Conservation (phyloP, 2,113 vertebrate species). For the Ptilorrhoa leucosticta region DNA sequence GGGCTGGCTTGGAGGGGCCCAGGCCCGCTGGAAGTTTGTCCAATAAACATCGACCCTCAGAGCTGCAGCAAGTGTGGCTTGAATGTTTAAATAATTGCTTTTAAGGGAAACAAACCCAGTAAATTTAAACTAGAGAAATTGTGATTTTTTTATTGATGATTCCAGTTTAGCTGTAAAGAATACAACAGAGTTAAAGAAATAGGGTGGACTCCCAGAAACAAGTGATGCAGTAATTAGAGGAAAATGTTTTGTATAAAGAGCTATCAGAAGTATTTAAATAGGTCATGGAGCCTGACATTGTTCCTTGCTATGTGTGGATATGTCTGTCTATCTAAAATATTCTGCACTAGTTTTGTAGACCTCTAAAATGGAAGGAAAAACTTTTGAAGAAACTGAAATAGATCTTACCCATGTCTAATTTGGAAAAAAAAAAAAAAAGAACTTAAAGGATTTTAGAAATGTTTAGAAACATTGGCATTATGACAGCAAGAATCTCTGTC, state of each 20-base stretch:
- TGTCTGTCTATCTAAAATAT: neutral
- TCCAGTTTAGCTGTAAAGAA: neutral
- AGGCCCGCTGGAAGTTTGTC: neutral
- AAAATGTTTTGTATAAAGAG: neutral
- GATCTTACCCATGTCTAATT: neutral
- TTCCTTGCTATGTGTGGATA: neutral
- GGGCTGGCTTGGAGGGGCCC: neutral
- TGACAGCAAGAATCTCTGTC: constrained; percentile 23
- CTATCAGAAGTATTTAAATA: neutral
- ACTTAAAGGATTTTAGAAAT: neutral
- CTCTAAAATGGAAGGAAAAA: neutral
- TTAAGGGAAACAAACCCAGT: neutral
- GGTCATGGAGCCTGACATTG: neutral
- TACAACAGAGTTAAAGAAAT: neutral
- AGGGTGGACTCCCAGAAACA: neutral
- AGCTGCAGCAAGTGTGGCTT: neutral
- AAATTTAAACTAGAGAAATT: neutral
- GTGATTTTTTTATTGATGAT: neutral
- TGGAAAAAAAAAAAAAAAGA: neutral
- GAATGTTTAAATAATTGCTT: neutral
- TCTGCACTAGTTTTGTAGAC: neutral
- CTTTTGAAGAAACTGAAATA: neutral
- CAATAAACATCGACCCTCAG: accelerated
- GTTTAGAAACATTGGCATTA: constrained; percentile 7
- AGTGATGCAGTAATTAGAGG: neutral